phyloP scores from a whole-genome alignment of 2,113 vertebrate species.

The Leiothrix lutea region DNA sequence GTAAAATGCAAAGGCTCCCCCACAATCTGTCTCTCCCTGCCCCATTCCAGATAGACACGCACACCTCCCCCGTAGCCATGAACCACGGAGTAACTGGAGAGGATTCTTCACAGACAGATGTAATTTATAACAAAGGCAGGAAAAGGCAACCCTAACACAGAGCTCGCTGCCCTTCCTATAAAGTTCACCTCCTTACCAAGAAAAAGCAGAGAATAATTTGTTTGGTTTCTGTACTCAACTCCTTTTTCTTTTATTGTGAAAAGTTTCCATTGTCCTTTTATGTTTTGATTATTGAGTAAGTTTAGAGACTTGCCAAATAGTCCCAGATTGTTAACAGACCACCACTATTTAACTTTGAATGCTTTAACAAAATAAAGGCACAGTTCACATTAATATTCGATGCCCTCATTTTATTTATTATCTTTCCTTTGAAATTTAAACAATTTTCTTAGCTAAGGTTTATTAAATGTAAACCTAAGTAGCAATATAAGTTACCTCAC shows the following conservation, averaged over 20 bases:
- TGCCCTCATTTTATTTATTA: slow-evolving; percentile 49
- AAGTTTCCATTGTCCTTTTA: slow-evolving; percentile 70
- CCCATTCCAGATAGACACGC: neutral
- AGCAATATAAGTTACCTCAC: slow-evolving; percentile 35
- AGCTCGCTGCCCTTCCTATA: slow-evolving; percentile 54
- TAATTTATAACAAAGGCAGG: slow-evolving; percentile 64
- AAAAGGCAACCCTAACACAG: slow-evolving; percentile 50
- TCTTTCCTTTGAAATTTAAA: slow-evolving; percentile 62
- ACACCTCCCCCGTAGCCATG: neutral
- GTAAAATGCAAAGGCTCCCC: neutral
- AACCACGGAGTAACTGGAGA: slow-evolving; percentile 6
- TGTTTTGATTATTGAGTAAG: slow-evolving; percentile 65
- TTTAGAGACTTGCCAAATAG: slow-evolving; percentile 60
- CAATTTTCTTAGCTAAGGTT: slow-evolving; percentile 45
- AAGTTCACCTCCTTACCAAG: slow-evolving; percentile 58
- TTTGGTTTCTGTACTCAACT: slow-evolving; percentile 51
- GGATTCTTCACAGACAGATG: slow-evolving; percentile 42
- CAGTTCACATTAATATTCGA: slow-evolving; percentile 35
- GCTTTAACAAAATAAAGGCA: slow-evolving; percentile 51
- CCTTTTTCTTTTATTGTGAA: slow-evolving; percentile 57
- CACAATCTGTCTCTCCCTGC: neutral
- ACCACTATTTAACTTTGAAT: slow-evolving; percentile 58
- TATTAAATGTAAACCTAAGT: slow-evolving; percentile 49
- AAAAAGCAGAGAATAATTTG: slow-evolving; percentile 51
- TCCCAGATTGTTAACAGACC: slow-evolving; percentile 64